Evolutionary conservation across 2,888 invertebrate species (phyloP), one percentile per base, ranked within the genome.

Genomic region (Lasioglossum pauxillum): DNA sequence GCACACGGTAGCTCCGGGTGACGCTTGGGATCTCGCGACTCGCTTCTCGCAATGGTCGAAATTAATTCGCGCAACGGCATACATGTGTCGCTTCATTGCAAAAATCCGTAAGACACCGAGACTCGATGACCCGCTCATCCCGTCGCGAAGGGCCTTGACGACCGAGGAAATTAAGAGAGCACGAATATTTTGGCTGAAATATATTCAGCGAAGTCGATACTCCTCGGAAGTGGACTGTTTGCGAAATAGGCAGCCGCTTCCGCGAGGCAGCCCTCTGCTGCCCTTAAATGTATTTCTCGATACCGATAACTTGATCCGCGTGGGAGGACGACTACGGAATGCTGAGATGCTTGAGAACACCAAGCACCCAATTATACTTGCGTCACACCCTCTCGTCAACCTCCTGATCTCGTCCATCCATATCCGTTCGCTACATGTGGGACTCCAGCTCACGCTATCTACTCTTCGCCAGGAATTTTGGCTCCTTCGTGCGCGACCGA

Each of bases 401-500:
- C 46, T 76, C 8, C 16, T 76, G 1, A 76, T 53, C 14, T 76
- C 3, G 10, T 44, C 3, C 5, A 27, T 44, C 31, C 69, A 12
- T 69, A 71, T 38, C 27, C n/a, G 7, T 1, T 19, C n/a, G n/a
- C 27, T 78, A 4, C 78, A 78, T 27, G 78, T 71, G 1, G 78
- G 57, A 5, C 71, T 27, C 0, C 78, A 78, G 23, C 38, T 69
- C 1, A 71, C 78, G 0, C 38, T 57, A 0, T 35, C 53, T 2
- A 38, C 1, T 1, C n/a, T 78, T 3, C 49, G 78, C 4, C 19
- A 46, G 3, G 71, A 78, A 10, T 78, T 41, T 23, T 87, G 87
- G 84, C 75, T 87, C 1, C 5, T 82, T 2, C 84, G 84, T 10
- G 80, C 80, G 0, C 69, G 76, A 0, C 23, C 79, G 35, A 35